Evolutionary conservation across 2,797 vertebrate species (phyloP).

Genomic region (Crenichthys baileyi): DNA sequence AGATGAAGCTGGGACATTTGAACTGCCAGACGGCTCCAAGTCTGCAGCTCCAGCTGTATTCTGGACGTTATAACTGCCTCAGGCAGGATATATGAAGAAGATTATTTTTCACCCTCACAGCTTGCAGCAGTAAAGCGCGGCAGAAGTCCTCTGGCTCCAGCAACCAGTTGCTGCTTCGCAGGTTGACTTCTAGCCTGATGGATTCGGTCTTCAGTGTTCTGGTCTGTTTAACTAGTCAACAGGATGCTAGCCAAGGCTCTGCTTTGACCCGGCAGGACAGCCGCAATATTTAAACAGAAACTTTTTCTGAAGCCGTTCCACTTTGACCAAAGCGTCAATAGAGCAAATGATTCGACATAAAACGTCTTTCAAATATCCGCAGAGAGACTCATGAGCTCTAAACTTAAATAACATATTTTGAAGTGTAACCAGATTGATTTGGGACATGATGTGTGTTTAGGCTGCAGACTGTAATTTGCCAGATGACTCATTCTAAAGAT

Average conservation of each 20-base stretch:
- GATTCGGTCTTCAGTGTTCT: not conserved
- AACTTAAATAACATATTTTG: too few species aligned
- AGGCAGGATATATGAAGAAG: not conserved
- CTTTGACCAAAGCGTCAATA: too few species aligned
- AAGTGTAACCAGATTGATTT: too few species aligned
- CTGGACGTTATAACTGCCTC: not conserved
- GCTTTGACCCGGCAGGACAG: too few species aligned
- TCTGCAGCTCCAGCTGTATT: not conserved
- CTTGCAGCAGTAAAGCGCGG: not conserved
- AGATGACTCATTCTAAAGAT: not conserved
- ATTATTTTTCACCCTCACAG: not conserved
- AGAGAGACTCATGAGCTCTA: too few species aligned
- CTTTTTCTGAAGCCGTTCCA: too few species aligned
- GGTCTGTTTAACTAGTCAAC: not conserved
- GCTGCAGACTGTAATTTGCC: too few species aligned
- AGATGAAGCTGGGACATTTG: not conserved
- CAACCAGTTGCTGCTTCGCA: not conserved
- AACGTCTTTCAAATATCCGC: too few species aligned
- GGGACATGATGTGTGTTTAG: too few species aligned
- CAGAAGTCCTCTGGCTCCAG: not conserved
- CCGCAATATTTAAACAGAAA: too few species aligned
- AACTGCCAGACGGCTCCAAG: not conserved
- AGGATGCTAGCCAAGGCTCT: too few species aligned
- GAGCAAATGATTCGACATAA: too few species aligned
- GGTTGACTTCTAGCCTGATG: not conserved